Percentiles rank a stretch among this genome's conserved stretches.
Conservation (phyloP, 2,113 vertebrate genomes). For the Tamias sibiricus region DNA sequence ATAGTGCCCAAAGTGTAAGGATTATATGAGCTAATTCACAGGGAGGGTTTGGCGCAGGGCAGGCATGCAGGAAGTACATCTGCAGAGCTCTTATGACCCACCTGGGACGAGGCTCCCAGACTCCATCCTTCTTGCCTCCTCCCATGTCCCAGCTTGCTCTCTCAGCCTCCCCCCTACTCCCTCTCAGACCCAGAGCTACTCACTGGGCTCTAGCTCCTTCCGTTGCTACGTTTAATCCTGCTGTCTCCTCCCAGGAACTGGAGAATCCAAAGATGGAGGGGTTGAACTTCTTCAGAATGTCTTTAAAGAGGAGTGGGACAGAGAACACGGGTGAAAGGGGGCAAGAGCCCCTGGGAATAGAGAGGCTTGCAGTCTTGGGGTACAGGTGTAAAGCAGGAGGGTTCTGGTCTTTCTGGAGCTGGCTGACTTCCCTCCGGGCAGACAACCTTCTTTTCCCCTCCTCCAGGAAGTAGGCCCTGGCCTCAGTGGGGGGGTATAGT, state of each 20-base stretch:
- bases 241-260: conserved; percentile 80
- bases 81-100: accelerated
- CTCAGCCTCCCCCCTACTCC: background rate
- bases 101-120: background rate
- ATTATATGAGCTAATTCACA: accelerated
- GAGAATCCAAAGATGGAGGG: conserved; percentile 91
- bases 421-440: background rate
- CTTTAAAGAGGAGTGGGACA: conserved; percentile 82
- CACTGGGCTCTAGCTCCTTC: conserved; percentile 90
- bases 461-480: background rate
- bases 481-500: background rate
- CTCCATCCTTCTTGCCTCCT: too few relatives aligned
- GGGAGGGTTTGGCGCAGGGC: too few relatives aligned
- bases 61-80: background rate
- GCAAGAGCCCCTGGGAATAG: background rate
- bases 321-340: background rate
- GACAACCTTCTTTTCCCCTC: background rate
- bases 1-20: background rate
- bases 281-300: conserved; percentile 96
- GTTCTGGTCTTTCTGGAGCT: background rate
- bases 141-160: background rate
- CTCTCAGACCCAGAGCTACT: conserved; percentile 10
- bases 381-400: background rate
- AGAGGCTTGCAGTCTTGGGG: background rate
- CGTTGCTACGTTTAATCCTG: conserved; percentile 91